Evolutionary conservation across 1,140 invertebrate species (phyloP).

Genomic region (Danaus melanippus): DNA sequence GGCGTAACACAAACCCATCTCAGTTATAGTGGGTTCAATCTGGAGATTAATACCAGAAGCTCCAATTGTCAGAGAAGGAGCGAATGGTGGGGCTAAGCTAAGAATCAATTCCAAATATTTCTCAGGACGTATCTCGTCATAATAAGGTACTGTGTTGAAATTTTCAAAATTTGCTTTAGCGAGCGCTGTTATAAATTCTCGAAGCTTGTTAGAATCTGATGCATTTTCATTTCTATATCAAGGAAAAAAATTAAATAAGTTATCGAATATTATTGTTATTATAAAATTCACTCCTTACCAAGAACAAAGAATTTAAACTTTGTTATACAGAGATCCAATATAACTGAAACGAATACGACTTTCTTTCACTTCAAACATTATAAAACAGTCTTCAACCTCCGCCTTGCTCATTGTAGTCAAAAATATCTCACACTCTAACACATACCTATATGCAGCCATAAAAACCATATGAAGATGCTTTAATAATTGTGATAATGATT

Average conservation of each 20-base stretch:
- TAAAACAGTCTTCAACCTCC: too few species aligned
- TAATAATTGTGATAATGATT: too few species aligned
- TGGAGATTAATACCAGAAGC: slow-evolving; percentile 64
- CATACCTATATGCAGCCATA: too few species aligned
- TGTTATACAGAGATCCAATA: too few species aligned
- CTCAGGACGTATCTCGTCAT: slow-evolving; percentile 62
- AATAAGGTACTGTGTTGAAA: slow-evolving; percentile 71
- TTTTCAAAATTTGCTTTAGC: slow-evolving; percentile 73
- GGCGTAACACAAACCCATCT: slow-evolving; percentile 78
- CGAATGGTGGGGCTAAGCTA: slow-evolving; percentile 71
- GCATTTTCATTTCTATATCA: slow-evolving; percentile 47
- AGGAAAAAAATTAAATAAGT: slow-evolving; percentile 3
- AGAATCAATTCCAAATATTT: slow-evolving; percentile 73
- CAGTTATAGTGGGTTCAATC: slow-evolving; percentile 74
- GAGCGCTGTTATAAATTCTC: slow-evolving; percentile 71
- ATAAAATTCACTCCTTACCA: too few species aligned
- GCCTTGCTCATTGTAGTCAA: too few species aligned
- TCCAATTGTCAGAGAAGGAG: slow-evolving; percentile 72
- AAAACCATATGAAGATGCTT: too few species aligned
- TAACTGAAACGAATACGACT: too few species aligned
- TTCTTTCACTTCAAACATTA: too few species aligned
- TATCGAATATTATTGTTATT: too few species aligned
- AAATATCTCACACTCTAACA: too few species aligned
- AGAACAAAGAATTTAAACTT: too few species aligned
- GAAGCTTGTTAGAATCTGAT: slow-evolving; percentile 66